Base-by-base conservation (phyloP, 2,888 invertebrate genomes). In the Enoplolaimus lenunculus region DNA sequence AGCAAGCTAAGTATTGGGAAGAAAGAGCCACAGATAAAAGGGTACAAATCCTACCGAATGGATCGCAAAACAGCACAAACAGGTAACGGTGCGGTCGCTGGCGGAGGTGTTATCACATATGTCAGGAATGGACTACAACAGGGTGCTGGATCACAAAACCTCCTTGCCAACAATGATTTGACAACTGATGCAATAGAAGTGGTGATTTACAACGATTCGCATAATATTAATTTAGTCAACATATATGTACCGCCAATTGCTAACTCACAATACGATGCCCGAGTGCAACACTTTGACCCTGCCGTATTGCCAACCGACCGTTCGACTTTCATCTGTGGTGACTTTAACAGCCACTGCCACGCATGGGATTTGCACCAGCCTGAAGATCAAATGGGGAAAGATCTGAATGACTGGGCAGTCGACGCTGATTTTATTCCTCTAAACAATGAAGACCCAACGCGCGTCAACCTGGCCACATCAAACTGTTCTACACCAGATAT, bases 121-220 rank as follows among this genome's bases (percentile, higher is more conserved):
- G n/a, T 57, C 57, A 57, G n/a, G n/a, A n/a, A 57, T 16, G 57
- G 57, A 21, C 57, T 57, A 57, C n/a, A 16, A 16, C 57, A 57
- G 16, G n/a, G 57, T 57, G 16, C n/a, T 57, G 16, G n/a, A n/a
- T 16, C 57, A 21, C 57, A n/a, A 57, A 16, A n/a, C 16, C 16
- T 57, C 16, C 16, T n/a, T 16, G 57, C 57, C 57, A 16, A 16
- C n/a, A 57, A 57, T 57, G 57, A 57, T n/a, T 21, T 21, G n/a
- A 57, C 57, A 57, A 57, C 57, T 57, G 57, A 57, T 57, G 57
- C 57, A 57, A 16, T 57, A n/a, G 57, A 57, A 57, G n/a, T 57
- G n/a, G n/a, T n/a, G 57, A n/a, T 57, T 16, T n/a, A 57, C 57
- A n/a, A n/a, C 57, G 57, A 57, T 21, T n/a, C n/a, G 16, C 57